A percentile compares a stretch with the other conserved stretches of the same genome.
phyloP scores from a whole-genome alignment of 2,113 vertebrate genomes.

The Helogale parvula region DNA sequence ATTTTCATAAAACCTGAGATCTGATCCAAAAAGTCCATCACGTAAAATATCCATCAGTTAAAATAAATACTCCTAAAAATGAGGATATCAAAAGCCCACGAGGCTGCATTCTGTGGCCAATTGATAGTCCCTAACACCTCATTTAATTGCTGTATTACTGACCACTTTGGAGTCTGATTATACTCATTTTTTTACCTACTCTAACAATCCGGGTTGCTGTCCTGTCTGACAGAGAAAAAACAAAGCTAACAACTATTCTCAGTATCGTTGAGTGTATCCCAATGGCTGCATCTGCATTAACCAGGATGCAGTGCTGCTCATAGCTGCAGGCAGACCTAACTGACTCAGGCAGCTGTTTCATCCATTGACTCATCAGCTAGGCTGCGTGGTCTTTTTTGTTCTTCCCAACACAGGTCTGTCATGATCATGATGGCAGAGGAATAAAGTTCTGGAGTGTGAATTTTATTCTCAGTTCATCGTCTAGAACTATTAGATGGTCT shows the following conservation, averaged over 20 bases:
- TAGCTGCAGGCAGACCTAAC: neutral
- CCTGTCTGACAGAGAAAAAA: neutral
- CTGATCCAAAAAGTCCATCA: neutral
- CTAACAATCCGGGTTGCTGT: neutral
- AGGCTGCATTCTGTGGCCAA: neutral
- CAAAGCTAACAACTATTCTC: neutral
- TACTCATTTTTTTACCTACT: neutral
- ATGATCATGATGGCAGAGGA: neutral
- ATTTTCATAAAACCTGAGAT: neutral
- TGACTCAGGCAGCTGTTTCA: neutral
- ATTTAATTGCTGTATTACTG: neutral
- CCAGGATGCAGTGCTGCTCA: neutral
- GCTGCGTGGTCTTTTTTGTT: neutral
- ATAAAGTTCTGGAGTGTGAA: neutral
- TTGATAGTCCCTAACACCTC: neutral
- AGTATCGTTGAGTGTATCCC: neutral
- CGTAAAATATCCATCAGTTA: neutral
- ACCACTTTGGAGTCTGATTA: neutral
- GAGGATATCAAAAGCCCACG: neutral
- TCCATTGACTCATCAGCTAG: neutral
- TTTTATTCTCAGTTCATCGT: neutral
- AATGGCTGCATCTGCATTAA: neutral
- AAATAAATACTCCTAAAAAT: neutral
- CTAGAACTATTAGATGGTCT: neutral
- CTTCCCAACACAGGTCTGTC: accelerated